Evolutionary conservation across 2,888 invertebrate genomes (phyloP).

Genomic region (Dermolepida albohirtum): DNA sequence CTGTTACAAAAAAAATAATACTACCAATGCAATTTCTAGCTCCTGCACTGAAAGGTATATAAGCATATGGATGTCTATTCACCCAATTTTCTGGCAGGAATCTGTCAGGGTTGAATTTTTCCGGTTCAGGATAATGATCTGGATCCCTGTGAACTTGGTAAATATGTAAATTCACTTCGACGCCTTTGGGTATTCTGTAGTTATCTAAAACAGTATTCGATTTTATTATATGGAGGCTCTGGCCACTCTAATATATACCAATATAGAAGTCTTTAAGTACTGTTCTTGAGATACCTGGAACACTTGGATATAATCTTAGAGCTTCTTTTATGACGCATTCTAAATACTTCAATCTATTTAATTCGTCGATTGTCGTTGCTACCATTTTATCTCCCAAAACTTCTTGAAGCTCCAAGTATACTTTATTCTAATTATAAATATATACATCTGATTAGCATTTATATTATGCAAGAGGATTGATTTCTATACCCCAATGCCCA

Average conservation of each 20-base stretch:
- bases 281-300: conserved; percentile 66
- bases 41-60: conserved; percentile 34
- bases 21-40: conserved; percentile 28
- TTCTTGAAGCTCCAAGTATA: conserved; percentile 56
- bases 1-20: background rate
- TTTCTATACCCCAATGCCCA: too few species aligned
- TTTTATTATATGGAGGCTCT: background rate
- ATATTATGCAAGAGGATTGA: too few species aligned
- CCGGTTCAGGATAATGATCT: conserved; percentile 58
- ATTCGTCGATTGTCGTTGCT: conserved; percentile 55
- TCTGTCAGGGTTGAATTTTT: conserved; percentile 59
- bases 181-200: conserved; percentile 54
- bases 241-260: conserved; percentile 45
- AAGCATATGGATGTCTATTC: conserved; percentile 51
- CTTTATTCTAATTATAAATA: too few species aligned
- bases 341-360: conserved; percentile 67
- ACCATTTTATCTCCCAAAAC: conserved; percentile 53
- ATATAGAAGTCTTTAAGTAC: conserved; percentile 61
- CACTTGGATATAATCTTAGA: conserved; percentile 68
- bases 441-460: too few species aligned
- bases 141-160: conserved; percentile 61
- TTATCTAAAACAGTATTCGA: conserved; percentile 52
- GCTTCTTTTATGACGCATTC: conserved; percentile 69
- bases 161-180: conserved; percentile 53
- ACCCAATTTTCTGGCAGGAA: conserved; percentile 57